Evolutionary conservation across 2,797 vertebrate genomes (phyloP).

Genomic region (Enteromius anoplus): DNA sequence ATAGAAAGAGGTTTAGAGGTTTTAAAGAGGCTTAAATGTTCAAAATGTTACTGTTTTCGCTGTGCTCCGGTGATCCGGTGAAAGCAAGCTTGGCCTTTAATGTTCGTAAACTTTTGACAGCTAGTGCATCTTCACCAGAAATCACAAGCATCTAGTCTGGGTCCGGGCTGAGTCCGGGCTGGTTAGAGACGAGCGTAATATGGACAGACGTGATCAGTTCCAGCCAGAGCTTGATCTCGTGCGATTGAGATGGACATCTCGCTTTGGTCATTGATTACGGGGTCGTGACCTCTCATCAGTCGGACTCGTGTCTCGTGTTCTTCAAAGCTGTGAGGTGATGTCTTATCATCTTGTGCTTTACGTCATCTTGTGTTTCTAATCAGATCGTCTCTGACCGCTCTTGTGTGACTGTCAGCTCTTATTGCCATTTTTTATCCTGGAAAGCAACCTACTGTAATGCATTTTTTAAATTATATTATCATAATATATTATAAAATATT

Average conservation of each 20-base stretch:
- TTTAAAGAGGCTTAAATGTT: no score
- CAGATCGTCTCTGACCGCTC: background rate
- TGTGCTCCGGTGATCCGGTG: background rate
- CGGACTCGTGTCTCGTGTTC: constrained; percentile 56
- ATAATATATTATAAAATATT: no score
- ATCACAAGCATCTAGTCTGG: background rate
- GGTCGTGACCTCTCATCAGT: constrained; percentile 56
- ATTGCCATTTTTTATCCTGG: no score
- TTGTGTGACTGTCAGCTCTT: background rate
- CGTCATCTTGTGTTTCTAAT: background rate
- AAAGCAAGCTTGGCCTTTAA: background rate
- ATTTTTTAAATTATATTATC: no score
- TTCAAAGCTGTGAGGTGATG: constrained; percentile 69
- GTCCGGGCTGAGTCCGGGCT: background rate
- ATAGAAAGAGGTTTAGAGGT: background rate
- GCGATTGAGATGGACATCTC: constrained; percentile 64
- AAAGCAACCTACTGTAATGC: no score
- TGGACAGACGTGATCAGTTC: constrained; percentile 73
- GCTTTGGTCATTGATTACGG: constrained; percentile 69
- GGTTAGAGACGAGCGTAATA: constrained; percentile 66
- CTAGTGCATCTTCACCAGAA: background rate
- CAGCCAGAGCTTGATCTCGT: constrained; percentile 69
- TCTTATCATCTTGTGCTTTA: constrained; percentile 51
- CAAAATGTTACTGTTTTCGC: background rate
- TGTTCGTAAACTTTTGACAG: background rate